These are phyloP conservation scores for Cyclura pinguis DNA, from an alignment of 2,797 vertebrate species.

Conservation along the genomic window DNA sequence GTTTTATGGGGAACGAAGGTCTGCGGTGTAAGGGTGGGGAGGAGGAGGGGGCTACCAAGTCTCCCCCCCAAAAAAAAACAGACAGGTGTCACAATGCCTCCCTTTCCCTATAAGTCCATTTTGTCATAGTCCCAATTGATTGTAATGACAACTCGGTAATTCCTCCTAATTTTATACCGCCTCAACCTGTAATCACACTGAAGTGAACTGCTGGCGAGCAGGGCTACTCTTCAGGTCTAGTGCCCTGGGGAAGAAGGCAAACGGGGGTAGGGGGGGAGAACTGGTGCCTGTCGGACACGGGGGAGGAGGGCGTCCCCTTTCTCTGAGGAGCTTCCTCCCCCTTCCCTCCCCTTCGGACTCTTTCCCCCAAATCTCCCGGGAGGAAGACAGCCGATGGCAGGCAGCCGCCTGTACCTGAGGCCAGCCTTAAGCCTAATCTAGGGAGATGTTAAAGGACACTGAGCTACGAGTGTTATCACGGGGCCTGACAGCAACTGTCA, in stretches of 20 bases:
- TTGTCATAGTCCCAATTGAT: background rate
- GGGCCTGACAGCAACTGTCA: conserved; percentile 82
- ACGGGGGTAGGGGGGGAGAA: background rate
- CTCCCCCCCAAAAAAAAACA: no score
- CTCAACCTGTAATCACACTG: background rate
- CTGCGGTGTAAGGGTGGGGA: no score
- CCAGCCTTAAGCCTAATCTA: conserved; percentile 68
- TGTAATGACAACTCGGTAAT: rapidly evolving
- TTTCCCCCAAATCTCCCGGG: conserved; percentile 1
- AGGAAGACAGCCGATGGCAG: conserved; percentile 7
- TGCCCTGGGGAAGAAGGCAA: background rate
- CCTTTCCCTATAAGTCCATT: background rate
- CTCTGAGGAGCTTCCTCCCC: no score
- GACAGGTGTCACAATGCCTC: background rate
- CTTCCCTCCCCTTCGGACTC: background rate
- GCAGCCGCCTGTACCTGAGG: conserved; percentile 39
- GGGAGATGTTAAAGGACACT: conserved; percentile 78
- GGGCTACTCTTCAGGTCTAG: background rate
- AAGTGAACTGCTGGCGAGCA: no score
- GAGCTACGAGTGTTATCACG: conserved; percentile 77
- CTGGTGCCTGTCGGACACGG: no score
- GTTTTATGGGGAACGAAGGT: no score
- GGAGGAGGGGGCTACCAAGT: background rate
- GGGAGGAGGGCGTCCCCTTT: background rate
- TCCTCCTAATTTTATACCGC: no score